These are phyloP conservation scores for Acrocera orbiculus DNA, from an alignment of 2,888 invertebrate species.

Conservation along the genomic window DNA sequence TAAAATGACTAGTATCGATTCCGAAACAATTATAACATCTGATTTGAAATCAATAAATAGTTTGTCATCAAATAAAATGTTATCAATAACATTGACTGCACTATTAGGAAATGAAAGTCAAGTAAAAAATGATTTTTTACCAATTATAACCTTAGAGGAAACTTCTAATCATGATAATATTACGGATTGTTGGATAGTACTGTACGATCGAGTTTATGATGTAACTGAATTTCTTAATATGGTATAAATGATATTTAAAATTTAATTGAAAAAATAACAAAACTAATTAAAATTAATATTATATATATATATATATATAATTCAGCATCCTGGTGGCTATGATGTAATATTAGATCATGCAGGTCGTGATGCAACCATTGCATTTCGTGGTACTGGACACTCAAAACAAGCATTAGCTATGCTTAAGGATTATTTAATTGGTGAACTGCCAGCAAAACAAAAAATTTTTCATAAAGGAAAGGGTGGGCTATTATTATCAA, in stretches of 20 bases:
- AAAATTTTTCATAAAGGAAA: conserved; percentile 47
- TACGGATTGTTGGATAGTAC: conserved; percentile 69
- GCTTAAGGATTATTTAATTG: conserved; percentile 54
- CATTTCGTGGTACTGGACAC: conserved; percentile 67
- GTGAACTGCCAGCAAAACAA: conserved; percentile 54
- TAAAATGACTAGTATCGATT: no score
- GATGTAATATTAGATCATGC: conserved; percentile 71
- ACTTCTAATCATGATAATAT: conserved; percentile 42
- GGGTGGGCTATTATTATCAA: no score
- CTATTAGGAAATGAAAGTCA: no score
- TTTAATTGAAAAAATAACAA: conserved; percentile 5
- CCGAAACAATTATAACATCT: neutral
- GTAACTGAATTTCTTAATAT: conserved; percentile 55
- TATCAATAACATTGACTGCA: neutral
- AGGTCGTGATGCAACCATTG: conserved; percentile 66
- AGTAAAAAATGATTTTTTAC: neutral
- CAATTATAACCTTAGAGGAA: no score
- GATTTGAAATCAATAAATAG: neutral
- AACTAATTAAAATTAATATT: neutral
- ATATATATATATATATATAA: conserved; percentile 12
- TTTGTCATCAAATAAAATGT: neutral
- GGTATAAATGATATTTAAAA: conserved; percentile 32
- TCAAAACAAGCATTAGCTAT: conserved; percentile 44
- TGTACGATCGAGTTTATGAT: conserved; percentile 74
- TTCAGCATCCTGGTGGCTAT: conserved; percentile 66